A percentile compares a stretch with the other conserved stretches of the same genome.
These are phyloP conservation scores for Lycorma delicatula DNA, from an alignment of 1,140 invertebrate species.

Conservation along the genomic window DNA sequence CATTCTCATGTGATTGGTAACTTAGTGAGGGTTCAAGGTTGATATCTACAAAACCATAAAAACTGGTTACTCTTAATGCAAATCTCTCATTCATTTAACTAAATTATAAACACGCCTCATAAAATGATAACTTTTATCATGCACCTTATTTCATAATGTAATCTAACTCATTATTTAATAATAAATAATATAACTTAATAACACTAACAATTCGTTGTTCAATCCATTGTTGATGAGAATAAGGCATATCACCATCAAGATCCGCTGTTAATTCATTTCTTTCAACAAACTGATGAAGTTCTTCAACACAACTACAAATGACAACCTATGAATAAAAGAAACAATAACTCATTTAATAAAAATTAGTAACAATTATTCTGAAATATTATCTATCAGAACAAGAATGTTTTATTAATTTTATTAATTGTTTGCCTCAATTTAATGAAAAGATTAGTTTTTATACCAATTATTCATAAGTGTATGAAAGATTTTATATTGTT, in stretches of 20 bases:
- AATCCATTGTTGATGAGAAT: slow-evolving; percentile 93
- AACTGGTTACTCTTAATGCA: too few species aligned
- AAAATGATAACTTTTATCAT: too few species aligned
- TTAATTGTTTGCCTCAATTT: neutral
- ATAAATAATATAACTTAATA: too few species aligned
- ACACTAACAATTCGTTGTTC: slow-evolving; percentile 84
- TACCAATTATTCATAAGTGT: neutral
- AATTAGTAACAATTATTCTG: neutral
- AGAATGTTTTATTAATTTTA: neutral
- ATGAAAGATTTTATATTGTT: too few species aligned
- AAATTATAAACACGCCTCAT: too few species aligned
- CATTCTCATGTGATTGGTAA: too few species aligned
- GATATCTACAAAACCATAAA: too few species aligned
- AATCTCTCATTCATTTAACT: too few species aligned
- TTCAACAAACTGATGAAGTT: slow-evolving; percentile 80
- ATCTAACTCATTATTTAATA: too few species aligned
- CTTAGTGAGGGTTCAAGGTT: too few species aligned
- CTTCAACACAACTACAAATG: slow-evolving; percentile 65
- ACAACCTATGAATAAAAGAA: slow-evolving; percentile 35
- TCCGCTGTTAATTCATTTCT: slow-evolving; percentile 77
- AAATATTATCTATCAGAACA: neutral
- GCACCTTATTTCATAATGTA: too few species aligned
- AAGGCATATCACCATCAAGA: slow-evolving; percentile 77
- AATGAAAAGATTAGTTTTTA: neutral
- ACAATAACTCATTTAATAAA: neutral